Conservation (phyloP, 2,797 vertebrate species). For the Pseudocheirus occidentalis region DNA sequence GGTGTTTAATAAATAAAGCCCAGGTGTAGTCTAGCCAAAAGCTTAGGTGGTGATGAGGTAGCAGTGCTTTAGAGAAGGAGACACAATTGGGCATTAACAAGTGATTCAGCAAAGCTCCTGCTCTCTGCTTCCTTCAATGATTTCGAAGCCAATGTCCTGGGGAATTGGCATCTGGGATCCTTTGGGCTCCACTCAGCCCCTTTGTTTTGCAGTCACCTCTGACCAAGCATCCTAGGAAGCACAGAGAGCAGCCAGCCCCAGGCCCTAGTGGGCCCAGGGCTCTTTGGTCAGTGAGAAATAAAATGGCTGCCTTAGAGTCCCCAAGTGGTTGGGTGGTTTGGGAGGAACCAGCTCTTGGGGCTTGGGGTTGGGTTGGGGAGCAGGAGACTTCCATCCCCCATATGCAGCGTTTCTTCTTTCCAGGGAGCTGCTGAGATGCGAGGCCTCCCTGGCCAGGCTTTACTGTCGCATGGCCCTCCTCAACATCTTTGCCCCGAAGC, state of each 20-base stretch:
- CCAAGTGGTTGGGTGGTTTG: background rate
- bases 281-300: background rate
- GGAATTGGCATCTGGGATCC: too few relatives aligned
- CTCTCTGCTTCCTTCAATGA: background rate
- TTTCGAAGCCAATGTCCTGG: background rate
- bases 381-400: fast-evolving
- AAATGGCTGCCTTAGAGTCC: background rate
- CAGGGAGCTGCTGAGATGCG: conserved; percentile 96
- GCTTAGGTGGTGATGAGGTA: background rate
- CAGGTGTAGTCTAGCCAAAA: background rate
- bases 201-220: background rate
- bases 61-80: background rate
- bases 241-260: background rate
- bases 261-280: background rate
- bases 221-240: background rate
- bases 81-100: background rate
- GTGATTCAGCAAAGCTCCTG: background rate
- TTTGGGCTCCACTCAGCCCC: background rate
- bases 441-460: conserved; percentile 93
- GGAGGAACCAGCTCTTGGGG: background rate
- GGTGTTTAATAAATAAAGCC: background rate
- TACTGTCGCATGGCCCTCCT: conserved; percentile 98
- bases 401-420: conserved; percentile 7
- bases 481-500: conserved; percentile 97
- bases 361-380: background rate